A percentile compares a stretch with the other conserved stretches of the same genome.
Conservation (phyloP, 2,113 vertebrate genomes). For the Nettapus auritus region DNA sequence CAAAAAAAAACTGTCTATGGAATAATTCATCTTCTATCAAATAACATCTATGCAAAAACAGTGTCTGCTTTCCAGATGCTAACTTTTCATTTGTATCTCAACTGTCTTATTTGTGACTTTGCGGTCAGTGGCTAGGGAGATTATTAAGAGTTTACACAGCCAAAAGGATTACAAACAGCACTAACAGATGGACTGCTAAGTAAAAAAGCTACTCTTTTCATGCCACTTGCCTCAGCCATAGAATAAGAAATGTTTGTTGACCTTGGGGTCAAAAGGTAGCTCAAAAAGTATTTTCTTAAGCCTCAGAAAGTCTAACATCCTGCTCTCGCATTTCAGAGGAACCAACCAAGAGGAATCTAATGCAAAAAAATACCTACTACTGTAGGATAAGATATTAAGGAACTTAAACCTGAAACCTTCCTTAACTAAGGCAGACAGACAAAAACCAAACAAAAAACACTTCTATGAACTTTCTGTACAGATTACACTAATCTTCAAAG, state of each 20-base stretch:
- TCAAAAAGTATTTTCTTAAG: slow-evolving; percentile 1
- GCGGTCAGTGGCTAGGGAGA: background rate
- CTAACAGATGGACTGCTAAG: slow-evolving; percentile 53
- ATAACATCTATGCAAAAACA: background rate
- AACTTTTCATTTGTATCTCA: background rate
- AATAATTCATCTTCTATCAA: background rate
- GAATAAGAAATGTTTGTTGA: background rate
- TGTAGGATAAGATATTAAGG: background rate
- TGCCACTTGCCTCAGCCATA: background rate
- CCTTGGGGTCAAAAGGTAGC: background rate
- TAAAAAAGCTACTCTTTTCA: slow-evolving; percentile 30
- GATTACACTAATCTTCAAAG: background rate
- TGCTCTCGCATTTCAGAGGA: background rate
- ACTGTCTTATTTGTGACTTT: background rate
- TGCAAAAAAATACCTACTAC: background rate
- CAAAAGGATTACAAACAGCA: slow-evolving; percentile 14
- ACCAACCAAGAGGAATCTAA: background rate
- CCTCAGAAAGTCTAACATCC: background rate
- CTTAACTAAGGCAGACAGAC: background rate
- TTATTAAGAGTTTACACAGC: background rate
- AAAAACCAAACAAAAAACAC: background rate
- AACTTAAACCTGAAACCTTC: background rate
- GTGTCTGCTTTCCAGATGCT: background rate
- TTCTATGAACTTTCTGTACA: background rate
- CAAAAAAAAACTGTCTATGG: background rate